A percentile compares a stretch with the other conserved stretches of the same genome.
Conservation (phyloP, 2,113 vertebrate genomes). For the Syrmaticus mikado region DNA sequence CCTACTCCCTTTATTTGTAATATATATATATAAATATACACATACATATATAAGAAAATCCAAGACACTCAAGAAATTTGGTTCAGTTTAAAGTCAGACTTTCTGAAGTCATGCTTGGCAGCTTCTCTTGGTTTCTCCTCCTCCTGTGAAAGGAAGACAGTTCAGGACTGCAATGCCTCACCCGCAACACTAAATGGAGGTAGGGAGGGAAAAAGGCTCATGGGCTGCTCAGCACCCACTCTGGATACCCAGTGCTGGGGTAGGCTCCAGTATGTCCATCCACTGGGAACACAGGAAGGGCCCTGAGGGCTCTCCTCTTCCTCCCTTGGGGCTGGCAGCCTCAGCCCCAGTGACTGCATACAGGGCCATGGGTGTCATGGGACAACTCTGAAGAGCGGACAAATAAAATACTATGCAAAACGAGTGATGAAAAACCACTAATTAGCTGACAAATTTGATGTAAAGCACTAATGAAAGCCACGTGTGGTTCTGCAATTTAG, state of each 20-base stretch:
- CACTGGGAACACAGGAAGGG: slow-evolving; percentile 45
- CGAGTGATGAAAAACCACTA: slow-evolving; percentile 64
- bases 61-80: slow-evolving; percentile 71
- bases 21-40: not conserved
- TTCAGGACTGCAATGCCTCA: slow-evolving; percentile 70
- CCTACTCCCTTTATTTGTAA: slow-evolving; percentile 66
- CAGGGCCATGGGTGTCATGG: not conserved
- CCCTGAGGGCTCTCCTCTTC: slow-evolving; percentile 18
- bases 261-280: slow-evolving; percentile 62
- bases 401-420: slow-evolving; percentile 64
- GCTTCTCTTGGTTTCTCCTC: slow-evolving; percentile 66
- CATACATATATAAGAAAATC: not conserved
- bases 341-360: not conserved
- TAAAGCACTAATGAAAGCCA: slow-evolving; percentile 67
- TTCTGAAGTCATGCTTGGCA: slow-evolving; percentile 81
- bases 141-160: slow-evolving; percentile 41
- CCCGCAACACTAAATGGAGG: slow-evolving; percentile 45
- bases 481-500: slow-evolving; percentile 47
- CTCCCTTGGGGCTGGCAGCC: not conserved
- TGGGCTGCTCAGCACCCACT: slow-evolving; percentile 55
- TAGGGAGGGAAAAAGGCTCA: slow-evolving; percentile 30
- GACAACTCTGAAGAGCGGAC: slow-evolving; percentile 4
- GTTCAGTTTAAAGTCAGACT: slow-evolving; percentile 74
- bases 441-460: slow-evolving; percentile 73
- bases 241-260: slow-evolving; percentile 67